Percentiles rank a stretch among this genome's conserved stretches.
These are phyloP conservation scores for Chrysomela aeneicollis DNA, from an alignment of 2,888 invertebrate genomes.

Conservation along the genomic window DNA sequence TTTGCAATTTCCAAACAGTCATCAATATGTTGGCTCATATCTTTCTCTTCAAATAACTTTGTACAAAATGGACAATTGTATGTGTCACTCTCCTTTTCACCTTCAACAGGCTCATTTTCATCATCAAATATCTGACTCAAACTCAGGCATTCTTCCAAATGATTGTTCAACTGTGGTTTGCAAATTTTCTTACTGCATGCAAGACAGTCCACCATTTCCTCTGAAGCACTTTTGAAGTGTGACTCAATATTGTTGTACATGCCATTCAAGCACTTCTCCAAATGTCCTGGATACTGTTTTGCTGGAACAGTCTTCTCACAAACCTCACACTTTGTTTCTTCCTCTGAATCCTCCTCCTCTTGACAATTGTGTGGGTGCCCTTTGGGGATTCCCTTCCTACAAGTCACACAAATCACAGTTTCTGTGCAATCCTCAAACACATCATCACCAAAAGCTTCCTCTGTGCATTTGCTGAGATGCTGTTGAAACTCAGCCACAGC, in stretches of 20 bases:
- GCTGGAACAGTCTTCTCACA: constrained; percentile 59
- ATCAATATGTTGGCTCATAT: constrained; percentile 71
- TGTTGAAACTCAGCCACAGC: constrained; percentile 33
- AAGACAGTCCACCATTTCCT: constrained; percentile 54
- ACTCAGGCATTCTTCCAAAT: constrained; percentile 60
- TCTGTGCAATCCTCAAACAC: constrained; percentile 21
- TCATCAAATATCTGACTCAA: constrained; percentile 59
- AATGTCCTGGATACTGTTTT: constrained; percentile 55
- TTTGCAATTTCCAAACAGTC: constrained; percentile 53
- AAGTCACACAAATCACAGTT: background rate
- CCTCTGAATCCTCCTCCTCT: constrained; percentile 23
- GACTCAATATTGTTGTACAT: constrained; percentile 63
- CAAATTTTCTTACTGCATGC: constrained; percentile 57
- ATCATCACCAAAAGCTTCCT: constrained; percentile 37
- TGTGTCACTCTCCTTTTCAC: constrained; percentile 49
- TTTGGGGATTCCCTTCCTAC: constrained; percentile 2
- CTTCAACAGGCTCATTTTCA: constrained; percentile 41
- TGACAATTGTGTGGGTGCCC: background rate
- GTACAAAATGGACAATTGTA: constrained; percentile 71
- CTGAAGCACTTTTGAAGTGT: constrained; percentile 14
- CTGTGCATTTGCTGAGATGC: constrained; percentile 40
- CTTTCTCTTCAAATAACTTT: constrained; percentile 61
- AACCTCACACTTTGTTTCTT: constrained; percentile 61
- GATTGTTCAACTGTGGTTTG: constrained; percentile 56
- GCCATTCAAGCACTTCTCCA: constrained; percentile 64